Base-by-base conservation (phyloP, 64 coral and sea anemone genomes). In the Montipora foliosa region DNA sequence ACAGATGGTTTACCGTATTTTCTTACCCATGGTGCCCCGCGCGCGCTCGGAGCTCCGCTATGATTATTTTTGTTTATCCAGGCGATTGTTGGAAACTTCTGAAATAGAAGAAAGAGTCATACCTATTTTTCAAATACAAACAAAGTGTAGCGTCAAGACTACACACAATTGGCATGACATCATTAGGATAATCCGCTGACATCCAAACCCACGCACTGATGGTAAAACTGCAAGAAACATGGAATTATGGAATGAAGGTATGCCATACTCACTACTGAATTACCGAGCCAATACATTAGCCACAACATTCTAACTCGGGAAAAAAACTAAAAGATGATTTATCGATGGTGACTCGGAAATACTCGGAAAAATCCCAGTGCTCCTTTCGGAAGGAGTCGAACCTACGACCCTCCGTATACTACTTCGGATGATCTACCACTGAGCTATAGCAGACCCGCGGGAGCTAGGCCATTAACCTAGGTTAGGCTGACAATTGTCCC, bases 161-260 rank as follows among this genome's bases (percentile, higher is more conserved):
- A 64, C 95, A 96, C 6, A 96, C 92, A 68, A 96, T 87, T 15
- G 95, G 95, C 95, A 96, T 96, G 45, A 61, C 79, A 70, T 79
- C 51, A 14, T 14, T 9, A 13, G 71, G 71, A 37, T 96, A 96
- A 78, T 78, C 57, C 51, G 83, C 22, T 64, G 84, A 69, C 91
- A 96, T 92, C 87, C 88, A 74, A 47, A 96, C 90, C 95, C 95
- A 96, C 37, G 87, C 55, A 79, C 95, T 96, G 78, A 96, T 82
- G 74, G 94, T 95, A 61, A 95, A 95, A 82, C 94, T 95, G 62
- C 13, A 95, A 71, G 2, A 62, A 73, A 57, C 22, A 37, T 76
- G 19, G 12, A 17, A 68, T 14, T 16, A 16, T 17, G 64, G 37
- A 37, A 37, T 0, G 37, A 37, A 37, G 37, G 8, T 17, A 68